These are phyloP conservation scores for Eutolmus rufibarbis DNA, from an alignment of 2,888 invertebrate species.

Conservation along the genomic window DNA sequence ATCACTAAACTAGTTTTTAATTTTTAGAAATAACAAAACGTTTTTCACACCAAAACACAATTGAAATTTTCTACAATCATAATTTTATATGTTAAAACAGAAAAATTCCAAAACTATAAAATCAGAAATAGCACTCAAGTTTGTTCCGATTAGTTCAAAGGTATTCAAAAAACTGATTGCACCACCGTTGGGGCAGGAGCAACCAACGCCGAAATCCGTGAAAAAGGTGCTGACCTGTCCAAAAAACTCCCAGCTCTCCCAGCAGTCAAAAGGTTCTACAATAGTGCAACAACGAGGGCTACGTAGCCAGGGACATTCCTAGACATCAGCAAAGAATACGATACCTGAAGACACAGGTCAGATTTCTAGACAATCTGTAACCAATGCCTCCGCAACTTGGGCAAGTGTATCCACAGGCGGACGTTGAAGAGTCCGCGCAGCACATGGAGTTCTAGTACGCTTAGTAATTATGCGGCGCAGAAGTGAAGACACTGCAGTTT, in stretches of 20 bases:
- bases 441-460: background rate
- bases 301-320: conserved; percentile 9
- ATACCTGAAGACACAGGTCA: conserved; percentile 18
- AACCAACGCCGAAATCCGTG: background rate
- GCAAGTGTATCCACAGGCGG: background rate
- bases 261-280: background rate
- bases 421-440: background rate
- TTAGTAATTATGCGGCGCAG: background rate
- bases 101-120: background rate
- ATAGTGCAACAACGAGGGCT: background rate
- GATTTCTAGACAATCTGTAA: conserved; percentile 26
- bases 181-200: background rate
- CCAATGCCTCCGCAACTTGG: background rate
- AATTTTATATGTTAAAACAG: background rate
- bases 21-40: background rate
- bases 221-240: conserved; percentile 9
- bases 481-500: conserved; percentile 29
- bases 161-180: conserved; percentile 19
- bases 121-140: background rate
- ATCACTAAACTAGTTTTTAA: background rate
- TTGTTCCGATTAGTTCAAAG: background rate
- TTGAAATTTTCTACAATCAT: background rate
- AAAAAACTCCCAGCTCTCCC: background rate
- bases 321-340: conserved; percentile 36
- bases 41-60: background rate